Conservation (phyloP, 2,797 vertebrate species). For the Zalophus californianus region DNA sequence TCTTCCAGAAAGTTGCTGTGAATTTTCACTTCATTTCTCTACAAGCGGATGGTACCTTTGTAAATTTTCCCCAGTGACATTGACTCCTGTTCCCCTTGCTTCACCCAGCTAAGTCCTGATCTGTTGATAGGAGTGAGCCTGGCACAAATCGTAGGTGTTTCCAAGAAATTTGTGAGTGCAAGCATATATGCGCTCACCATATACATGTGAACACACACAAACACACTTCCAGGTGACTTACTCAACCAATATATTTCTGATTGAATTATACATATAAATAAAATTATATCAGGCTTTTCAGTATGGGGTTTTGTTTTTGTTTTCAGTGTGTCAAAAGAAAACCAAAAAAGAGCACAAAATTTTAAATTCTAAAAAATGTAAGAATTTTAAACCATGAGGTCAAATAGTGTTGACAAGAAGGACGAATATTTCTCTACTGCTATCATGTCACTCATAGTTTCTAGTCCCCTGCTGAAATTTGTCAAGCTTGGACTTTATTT, state of each 20-base stretch:
- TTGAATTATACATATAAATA: not conserved
- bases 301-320: not conserved
- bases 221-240: not conserved
- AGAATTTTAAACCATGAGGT: not conserved
- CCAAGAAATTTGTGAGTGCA: not conserved
- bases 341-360: not conserved
- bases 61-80: not conserved
- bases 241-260: not conserved
- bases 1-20: not conserved
- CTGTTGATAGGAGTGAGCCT: not conserved
- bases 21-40: slow-evolving; percentile 1
- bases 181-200: not conserved
- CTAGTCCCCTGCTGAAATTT: not conserved
- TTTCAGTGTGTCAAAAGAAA: not conserved
- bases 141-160: not conserved
- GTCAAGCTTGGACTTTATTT: not conserved
- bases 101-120: not conserved
- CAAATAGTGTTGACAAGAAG: not conserved
- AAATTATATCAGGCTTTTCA: not conserved
- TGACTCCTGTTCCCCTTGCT: not conserved
- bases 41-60: not conserved
- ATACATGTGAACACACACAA: not conserved
- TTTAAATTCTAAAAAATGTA: not conserved
- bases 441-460: not conserved
- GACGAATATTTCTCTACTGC: not conserved